Evolutionary conservation across 1,140 invertebrate genomes (phyloP).

Genomic region (Rhagoletis pomonella): DNA sequence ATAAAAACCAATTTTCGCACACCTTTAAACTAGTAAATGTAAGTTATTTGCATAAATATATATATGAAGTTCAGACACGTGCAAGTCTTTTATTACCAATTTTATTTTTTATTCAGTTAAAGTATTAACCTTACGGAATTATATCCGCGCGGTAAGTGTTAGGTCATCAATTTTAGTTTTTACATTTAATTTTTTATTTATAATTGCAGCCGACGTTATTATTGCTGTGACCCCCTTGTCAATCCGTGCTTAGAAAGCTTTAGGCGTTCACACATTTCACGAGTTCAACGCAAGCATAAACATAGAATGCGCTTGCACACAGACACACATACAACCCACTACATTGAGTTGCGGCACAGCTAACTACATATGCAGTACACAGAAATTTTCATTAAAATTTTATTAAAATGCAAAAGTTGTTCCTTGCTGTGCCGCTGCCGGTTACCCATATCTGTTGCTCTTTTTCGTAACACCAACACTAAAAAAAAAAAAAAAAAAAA

Average conservation of each 20-base stretch:
- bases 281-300: background rate
- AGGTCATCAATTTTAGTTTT: background rate
- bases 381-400: slow-evolving; percentile 53
- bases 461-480: background rate
- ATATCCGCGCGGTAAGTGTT: background rate
- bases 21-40: no score
- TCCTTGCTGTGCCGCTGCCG: slow-evolving; percentile 47
- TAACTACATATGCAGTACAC: background rate
- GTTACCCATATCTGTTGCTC: background rate
- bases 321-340: background rate
- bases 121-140: no score
- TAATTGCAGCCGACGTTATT: slow-evolving; percentile 3
- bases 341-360: background rate
- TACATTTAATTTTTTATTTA: slow-evolving; percentile 40
- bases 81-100: no score
- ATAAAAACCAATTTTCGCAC: no score
- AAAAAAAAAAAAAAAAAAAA: background rate
- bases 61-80: no score
- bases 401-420: slow-evolving; percentile 50
- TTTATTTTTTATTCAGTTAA: no score
- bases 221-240: slow-evolving; percentile 37
- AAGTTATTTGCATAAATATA: no score
- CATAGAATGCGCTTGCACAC: background rate
- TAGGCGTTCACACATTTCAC: background rate
- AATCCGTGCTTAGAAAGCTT: slow-evolving; percentile 1